Evolutionary conservation across 2,113 vertebrate species (phyloP).

Genomic region (Aptenodytes forsteri): DNA sequence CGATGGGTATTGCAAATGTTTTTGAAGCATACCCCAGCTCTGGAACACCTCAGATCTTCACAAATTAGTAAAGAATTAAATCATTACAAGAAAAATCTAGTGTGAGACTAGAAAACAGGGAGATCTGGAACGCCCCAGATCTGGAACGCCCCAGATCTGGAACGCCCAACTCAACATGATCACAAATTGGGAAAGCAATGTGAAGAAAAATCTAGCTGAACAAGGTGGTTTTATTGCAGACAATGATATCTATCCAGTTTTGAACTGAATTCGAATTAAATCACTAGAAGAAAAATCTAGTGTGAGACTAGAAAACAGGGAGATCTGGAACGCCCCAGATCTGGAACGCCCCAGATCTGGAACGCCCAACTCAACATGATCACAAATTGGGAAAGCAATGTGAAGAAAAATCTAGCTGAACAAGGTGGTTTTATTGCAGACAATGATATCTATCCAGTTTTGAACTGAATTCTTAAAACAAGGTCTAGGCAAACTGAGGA

Average conservation of each 20-base stretch:
- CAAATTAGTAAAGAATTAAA: background rate
- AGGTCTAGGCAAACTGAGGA: background rate
- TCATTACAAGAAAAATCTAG: background rate
- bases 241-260: background rate
- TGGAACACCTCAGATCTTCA: background rate
- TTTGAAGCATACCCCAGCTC: background rate
- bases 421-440: background rate
- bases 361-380: background rate
- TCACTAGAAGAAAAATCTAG: background rate
- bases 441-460: background rate
- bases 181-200: background rate
- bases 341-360: background rate
- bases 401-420: background rate
- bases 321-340: background rate
- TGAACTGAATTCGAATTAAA: background rate
- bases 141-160: background rate
- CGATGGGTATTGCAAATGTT: background rate
- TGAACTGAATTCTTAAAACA: background rate
- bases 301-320: background rate
- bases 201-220: background rate
- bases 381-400: background rate
- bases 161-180: background rate
- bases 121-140: background rate
- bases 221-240: background rate
- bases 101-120: background rate